Evolutionary conservation across 1,140 invertebrate species (phyloP).

Genomic region (Heliconius melpomene): DNA sequence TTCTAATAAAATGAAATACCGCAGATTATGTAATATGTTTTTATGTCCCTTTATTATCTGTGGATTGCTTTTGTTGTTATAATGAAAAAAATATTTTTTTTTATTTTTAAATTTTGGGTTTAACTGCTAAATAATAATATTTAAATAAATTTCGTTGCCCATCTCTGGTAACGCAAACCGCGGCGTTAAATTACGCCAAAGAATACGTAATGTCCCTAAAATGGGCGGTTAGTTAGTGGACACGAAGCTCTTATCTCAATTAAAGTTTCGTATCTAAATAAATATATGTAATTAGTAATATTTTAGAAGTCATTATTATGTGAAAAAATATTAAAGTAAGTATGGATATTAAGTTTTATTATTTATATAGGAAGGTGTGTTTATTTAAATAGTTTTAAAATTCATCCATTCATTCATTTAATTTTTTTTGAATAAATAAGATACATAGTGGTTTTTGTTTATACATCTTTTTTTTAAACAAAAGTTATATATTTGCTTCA

Average conservation of each 20-base stretch:
- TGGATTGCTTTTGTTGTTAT: background rate
- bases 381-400: background rate
- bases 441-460: background rate
- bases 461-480: background rate
- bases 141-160: too few relatives aligned
- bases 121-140: background rate
- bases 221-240: background rate
- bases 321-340: slow-evolving; percentile 19
- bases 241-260: background rate
- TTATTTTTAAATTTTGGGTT: too few relatives aligned
- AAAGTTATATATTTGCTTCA: background rate
- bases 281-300: background rate
- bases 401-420: too few relatives aligned
- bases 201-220: too few relatives aligned
- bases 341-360: slow-evolving; percentile 15
- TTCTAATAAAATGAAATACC: background rate
- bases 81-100: too few relatives aligned
- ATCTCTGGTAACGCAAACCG: background rate
- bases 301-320: slow-evolving; percentile 24
- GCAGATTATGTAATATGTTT: background rate
- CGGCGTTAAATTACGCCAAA: background rate
- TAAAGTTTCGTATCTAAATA: background rate
- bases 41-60: background rate
- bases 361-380: background rate
- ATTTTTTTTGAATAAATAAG: too few relatives aligned